Evolutionary conservation across 2,888 invertebrate species (phyloP), one percentile per base, ranked within the genome.

Genomic region (Volucella inflata): DNA sequence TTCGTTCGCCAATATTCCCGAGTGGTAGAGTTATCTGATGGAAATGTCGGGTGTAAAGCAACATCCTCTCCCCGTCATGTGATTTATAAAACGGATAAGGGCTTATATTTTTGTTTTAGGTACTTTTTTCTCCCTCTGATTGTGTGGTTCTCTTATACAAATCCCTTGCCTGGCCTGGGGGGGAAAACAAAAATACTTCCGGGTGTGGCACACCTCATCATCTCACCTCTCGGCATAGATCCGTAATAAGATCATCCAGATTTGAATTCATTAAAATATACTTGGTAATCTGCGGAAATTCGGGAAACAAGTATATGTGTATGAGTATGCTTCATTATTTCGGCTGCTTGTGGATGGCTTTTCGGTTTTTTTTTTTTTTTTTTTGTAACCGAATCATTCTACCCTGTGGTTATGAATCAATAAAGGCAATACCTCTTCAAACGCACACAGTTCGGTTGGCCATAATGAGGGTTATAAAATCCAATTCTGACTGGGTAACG

Each of bases 251-350:
- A 74, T 74, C 38, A 74, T 64, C 62, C 53, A 46, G 62, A 74
- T 74, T 74, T 55, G 62, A 74, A 62, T 74, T 64, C 44, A 62
- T 53, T 62, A 64, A 62, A 62, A 46, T 72, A 38, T 46, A 30
- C 53, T 50, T 17, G 14, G 38, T 9, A 14, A n/a, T 21, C n/a
- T 17, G 6, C 21, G 36, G 9, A 12, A 48, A 30, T 30, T 48
- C 36, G 4, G 16, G n/a, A 11, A 0, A 6, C 30, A 30, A 30
- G 2, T 51, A 12, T 53, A 42, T n/a, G n/a, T n/a, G n/a, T n/a
- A n/a, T n/a, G n/a, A n/a, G n/a, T n/a, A n/a, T 60, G 42, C 30
- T 30, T n/a, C n/a, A 48, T 51, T 51, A n/a, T 55, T 30, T 0
- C 36, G 8, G 30, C 21, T n/a, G 8, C 14, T 11, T 30, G 16